phyloP scores from a whole-genome alignment of 1,140 invertebrate genomes.

The Rhagoletis pomonella region DNA sequence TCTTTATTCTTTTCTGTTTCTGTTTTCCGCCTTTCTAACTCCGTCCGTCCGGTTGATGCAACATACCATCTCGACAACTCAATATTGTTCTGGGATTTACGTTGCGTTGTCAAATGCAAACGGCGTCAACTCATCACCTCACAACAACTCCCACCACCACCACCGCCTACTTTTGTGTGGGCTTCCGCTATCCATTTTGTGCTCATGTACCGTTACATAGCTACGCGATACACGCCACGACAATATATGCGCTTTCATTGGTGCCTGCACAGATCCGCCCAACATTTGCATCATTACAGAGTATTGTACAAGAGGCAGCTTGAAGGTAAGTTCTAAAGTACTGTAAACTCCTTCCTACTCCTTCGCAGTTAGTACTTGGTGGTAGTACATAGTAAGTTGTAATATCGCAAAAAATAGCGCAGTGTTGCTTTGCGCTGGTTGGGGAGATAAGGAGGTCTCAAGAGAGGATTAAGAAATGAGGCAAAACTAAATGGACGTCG shows the following conservation, averaged over 20 bases:
- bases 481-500: not conserved
- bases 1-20: constrained; percentile 1
- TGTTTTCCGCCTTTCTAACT: not conserved
- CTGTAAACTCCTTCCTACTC: not conserved
- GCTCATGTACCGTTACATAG: constrained; percentile 73
- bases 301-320: constrained; percentile 92
- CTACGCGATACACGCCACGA: constrained; percentile 92
- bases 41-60: not conserved
- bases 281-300: constrained; percentile 93
- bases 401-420: not conserved
- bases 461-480: constrained; percentile 27
- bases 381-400: too few relatives aligned
- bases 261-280: constrained; percentile 92
- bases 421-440: constrained; percentile 39
- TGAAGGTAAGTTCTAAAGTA: constrained; percentile 79
- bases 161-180: not conserved
- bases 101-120: constrained; percentile 21
- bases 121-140: not conserved
- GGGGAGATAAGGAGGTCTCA: not conserved
- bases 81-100: constrained; percentile 14
- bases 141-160: not conserved
- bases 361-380: not conserved
- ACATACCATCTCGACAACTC: not conserved
- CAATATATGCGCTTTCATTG: constrained; percentile 94
- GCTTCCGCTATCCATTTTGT: not conserved